Evolutionary conservation across 2,888 invertebrate genomes (phyloP).

Genomic region (Eupithecia exiguata): DNA sequence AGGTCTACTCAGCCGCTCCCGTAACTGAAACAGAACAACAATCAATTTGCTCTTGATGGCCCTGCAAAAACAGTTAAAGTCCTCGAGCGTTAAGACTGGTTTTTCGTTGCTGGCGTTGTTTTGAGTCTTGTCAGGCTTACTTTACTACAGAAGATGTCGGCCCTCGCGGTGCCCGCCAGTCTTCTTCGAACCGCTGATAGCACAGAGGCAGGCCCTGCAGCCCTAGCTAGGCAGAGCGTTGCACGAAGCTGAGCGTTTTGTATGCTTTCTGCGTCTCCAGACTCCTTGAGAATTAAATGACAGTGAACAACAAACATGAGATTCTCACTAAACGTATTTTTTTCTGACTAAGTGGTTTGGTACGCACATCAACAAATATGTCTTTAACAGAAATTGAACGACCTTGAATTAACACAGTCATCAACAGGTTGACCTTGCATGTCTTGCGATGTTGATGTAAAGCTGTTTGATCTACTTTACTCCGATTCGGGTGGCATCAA

Average conservation of each 20-base stretch:
- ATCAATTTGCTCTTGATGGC: background rate
- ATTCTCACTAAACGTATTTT: background rate
- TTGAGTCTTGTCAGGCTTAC: slow-evolving; percentile 45
- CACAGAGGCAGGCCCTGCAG: slow-evolving; percentile 88
- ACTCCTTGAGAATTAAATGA: slow-evolving; percentile 53
- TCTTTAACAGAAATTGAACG: background rate
- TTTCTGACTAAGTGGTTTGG: background rate
- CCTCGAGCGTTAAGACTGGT: background rate
- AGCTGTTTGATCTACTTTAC: background rate
- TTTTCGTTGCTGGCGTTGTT: background rate
- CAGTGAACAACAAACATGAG: background rate
- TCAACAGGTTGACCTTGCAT: background rate
- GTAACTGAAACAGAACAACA: slow-evolving; percentile 59
- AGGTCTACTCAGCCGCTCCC: slow-evolving; percentile 72
- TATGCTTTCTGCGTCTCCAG: slow-evolving; percentile 64
- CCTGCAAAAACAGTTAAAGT: background rate
- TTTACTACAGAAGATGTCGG: slow-evolving; percentile 81
- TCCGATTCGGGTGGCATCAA: background rate
- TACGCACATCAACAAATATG: background rate
- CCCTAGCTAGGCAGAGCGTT: slow-evolving; percentile 87
- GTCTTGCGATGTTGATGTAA: background rate
- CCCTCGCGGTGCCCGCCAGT: slow-evolving; percentile 82
- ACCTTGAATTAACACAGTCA: background rate
- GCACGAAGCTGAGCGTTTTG: slow-evolving; percentile 70
- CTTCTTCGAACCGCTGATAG: slow-evolving; percentile 85